These are phyloP conservation scores for Colistium nudipinnis DNA, from an alignment of 2,113 vertebrate species.

Conservation along the genomic window DNA sequence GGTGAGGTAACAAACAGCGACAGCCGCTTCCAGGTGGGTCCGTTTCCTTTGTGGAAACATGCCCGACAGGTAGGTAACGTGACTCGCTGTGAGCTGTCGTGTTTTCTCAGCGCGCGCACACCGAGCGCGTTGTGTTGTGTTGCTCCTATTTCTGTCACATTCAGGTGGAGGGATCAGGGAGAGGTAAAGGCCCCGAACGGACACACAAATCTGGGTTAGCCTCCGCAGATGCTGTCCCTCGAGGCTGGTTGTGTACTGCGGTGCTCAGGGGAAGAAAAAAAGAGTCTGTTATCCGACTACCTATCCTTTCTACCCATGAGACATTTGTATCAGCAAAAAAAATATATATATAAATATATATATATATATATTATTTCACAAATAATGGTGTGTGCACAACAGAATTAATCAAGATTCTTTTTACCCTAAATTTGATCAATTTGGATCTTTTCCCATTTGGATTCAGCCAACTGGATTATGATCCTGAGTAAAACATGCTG, in stretches of 20 bases:
- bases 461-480: neutral
- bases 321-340: neutral
- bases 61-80: neutral
- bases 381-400: neutral
- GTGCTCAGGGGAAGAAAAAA: constrained; percentile 1
- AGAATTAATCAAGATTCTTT: neutral
- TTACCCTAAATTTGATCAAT: neutral
- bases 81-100: constrained; percentile 32
- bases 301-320: constrained; percentile 9
- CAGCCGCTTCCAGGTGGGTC: constrained; percentile 64
- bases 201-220: constrained; percentile 78
- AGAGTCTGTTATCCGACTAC: constrained; percentile 36
- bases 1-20: neutral
- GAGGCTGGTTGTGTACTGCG: constrained; percentile 34
- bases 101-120: constrained; percentile 14
- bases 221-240: constrained; percentile 64
- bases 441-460: neutral
- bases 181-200: constrained; percentile 51
- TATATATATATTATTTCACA: neutral
- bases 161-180: constrained; percentile 61
- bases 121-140: neutral
- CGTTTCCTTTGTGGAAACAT: constrained; percentile 31
- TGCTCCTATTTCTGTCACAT: constrained; percentile 68
- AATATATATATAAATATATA: neutral
- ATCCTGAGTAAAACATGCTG: neutral